Conservation (phyloP, 2,113 vertebrate species). For the Sceloporus undulatus region DNA sequence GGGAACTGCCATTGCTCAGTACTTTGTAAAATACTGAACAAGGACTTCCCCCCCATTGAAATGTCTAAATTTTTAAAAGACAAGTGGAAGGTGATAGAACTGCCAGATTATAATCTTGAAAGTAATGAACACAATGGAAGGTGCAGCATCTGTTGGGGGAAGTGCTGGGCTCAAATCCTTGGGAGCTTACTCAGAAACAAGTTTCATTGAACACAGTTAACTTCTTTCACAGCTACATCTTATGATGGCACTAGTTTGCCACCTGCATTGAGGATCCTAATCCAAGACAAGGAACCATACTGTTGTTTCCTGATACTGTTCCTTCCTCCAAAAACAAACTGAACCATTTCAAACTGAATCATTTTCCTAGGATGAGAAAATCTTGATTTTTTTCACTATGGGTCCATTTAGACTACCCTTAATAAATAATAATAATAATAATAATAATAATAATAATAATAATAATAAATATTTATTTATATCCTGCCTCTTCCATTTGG, state of each 20-base stretch:
- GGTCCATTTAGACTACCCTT: no score
- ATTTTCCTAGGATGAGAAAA: no score
- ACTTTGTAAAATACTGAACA: slow-evolving; percentile 13
- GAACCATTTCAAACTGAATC: background rate
- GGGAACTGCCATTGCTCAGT: slow-evolving; percentile 4
- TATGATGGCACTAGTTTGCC: no score
- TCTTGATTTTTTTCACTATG: no score
- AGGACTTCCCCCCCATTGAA: slow-evolving; percentile 9
- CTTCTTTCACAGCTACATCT: background rate
- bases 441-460: no score
- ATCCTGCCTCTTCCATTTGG: no score
- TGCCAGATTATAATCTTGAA: slow-evolving; percentile 22
- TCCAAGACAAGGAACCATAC: no score
- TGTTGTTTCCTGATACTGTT: no score
- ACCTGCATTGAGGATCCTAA: no score
- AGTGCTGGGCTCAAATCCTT: background rate
- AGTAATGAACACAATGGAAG: background rate
- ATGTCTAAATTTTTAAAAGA: slow-evolving; percentile 22
- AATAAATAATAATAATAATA: no score
- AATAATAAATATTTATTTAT: no score
- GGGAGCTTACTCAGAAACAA: background rate
- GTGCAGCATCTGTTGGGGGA: background rate
- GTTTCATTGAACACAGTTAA: background rate
- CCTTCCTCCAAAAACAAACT: background rate
- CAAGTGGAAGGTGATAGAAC: slow-evolving; percentile 4